phyloP scores from a whole-genome alignment of 2,113 vertebrate genomes.

The Tychaedon coryphoeus region DNA sequence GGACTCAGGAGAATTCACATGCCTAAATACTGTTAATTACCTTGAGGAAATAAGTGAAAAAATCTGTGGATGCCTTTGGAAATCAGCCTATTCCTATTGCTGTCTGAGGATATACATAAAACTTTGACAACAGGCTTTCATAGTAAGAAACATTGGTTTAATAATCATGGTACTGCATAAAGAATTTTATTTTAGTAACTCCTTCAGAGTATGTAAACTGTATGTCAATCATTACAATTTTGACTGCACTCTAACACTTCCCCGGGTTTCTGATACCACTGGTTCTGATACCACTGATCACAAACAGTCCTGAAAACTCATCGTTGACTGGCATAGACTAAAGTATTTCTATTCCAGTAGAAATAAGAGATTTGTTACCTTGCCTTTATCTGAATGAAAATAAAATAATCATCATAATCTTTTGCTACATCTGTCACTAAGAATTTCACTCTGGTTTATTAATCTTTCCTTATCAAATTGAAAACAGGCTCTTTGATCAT shows the following conservation, averaged over 20 bases:
- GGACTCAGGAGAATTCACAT: not conserved
- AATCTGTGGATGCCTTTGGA: not conserved
- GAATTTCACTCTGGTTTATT: not conserved
- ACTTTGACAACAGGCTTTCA: not conserved
- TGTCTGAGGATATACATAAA: not conserved
- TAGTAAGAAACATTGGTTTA: not conserved
- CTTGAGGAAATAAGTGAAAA: not conserved
- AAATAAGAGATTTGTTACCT: not conserved
- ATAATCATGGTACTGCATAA: not conserved
- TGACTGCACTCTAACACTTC: not conserved
- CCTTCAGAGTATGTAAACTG: not conserved
- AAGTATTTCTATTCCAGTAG: not conserved
- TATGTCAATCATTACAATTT: not conserved
- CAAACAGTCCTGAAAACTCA: not conserved
- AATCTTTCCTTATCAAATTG: not conserved
- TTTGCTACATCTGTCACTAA: not conserved
- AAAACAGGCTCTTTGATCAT: not conserved
- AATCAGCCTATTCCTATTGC: not conserved
- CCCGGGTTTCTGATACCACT: not conserved
- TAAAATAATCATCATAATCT: not conserved
- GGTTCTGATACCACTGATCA: not conserved
- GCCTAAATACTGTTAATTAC: not conserved
- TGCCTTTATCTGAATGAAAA: not conserved
- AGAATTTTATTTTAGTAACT: not conserved
- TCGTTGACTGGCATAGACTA: not conserved